Conservation (phyloP, 2,888 invertebrate genomes). For the Patella caerulea region DNA sequence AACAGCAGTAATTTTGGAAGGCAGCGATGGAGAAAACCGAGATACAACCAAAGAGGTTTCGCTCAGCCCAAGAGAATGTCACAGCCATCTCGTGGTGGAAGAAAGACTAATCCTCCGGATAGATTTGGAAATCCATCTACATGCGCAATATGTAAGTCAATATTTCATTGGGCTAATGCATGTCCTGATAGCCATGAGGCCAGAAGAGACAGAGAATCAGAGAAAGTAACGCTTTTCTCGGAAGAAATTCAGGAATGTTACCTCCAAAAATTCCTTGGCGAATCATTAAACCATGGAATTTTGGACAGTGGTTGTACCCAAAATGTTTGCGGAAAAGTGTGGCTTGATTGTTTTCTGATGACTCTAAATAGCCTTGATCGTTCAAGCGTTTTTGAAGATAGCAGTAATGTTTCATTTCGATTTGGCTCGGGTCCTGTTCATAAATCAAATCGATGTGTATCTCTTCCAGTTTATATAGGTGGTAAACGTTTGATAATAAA, state of each 20-base stretch:
- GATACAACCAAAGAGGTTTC: background rate
- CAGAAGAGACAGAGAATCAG: background rate
- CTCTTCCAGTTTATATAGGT: background rate
- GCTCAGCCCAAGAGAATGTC: too few relatives aligned
- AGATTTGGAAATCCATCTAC: background rate
- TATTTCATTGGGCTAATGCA: background rate
- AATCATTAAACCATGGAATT: background rate
- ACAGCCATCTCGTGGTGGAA: background rate
- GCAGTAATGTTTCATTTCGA: background rate
- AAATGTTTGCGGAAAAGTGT: background rate
- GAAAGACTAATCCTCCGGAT: background rate
- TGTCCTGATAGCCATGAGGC: background rate
- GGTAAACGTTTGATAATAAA: background rate
- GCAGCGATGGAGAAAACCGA: too few relatives aligned
- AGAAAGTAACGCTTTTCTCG: background rate
- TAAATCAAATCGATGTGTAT: background rate
- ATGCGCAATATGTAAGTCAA: background rate
- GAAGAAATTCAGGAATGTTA: background rate
- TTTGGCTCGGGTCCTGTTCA: background rate
- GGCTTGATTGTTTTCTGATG: background rate
- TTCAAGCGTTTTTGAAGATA: background rate
- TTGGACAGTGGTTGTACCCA: background rate
- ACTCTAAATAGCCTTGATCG: background rate
- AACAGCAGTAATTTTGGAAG: background rate
- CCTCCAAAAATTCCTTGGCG: background rate